Evolutionary conservation across 1,140 invertebrate species (phyloP).

Genomic region (Gerris buenoi): DNA sequence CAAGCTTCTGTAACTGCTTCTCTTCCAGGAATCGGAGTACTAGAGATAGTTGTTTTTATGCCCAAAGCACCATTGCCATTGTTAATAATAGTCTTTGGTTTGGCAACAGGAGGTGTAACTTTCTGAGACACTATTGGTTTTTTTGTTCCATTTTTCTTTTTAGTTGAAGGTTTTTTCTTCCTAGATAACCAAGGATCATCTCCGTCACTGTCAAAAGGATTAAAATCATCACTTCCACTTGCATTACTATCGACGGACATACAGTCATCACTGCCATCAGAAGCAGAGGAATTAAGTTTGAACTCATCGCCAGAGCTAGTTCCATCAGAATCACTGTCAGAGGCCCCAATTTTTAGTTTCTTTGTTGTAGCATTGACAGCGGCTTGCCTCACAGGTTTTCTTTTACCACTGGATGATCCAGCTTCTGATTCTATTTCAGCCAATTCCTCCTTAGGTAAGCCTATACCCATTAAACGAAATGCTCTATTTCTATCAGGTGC

Average conservation of each 20-base stretch:
- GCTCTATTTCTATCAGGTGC: conserved; percentile 76
- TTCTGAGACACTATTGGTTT: conserved; percentile 29
- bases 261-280: conserved; percentile 39
- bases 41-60: background rate
- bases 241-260: conserved; percentile 47
- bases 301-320: conserved; percentile 37
- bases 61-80: conserved; percentile 1
- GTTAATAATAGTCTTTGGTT: background rate
- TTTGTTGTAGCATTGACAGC: conserved; percentile 31
- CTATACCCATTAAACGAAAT: conserved; percentile 44
- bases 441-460: conserved; percentile 45
- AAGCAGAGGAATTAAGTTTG: conserved; percentile 36
- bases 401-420: conserved; percentile 13
- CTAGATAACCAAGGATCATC: conserved; percentile 39
- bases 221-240: conserved; percentile 59
- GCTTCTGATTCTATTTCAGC: conserved; percentile 17
- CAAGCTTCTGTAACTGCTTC: conserved; percentile 52
- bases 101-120: background rate
- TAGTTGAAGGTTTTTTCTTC: conserved; percentile 55
- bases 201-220: conserved; percentile 70
- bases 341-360: conserved; percentile 33
- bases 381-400: conserved; percentile 22
- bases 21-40: background rate
- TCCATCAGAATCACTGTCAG: conserved; percentile 40
- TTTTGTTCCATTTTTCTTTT: conserved; percentile 51